phyloP scores from a whole-genome alignment of 2,797 vertebrate species.

The Ciconia nigra region DNA sequence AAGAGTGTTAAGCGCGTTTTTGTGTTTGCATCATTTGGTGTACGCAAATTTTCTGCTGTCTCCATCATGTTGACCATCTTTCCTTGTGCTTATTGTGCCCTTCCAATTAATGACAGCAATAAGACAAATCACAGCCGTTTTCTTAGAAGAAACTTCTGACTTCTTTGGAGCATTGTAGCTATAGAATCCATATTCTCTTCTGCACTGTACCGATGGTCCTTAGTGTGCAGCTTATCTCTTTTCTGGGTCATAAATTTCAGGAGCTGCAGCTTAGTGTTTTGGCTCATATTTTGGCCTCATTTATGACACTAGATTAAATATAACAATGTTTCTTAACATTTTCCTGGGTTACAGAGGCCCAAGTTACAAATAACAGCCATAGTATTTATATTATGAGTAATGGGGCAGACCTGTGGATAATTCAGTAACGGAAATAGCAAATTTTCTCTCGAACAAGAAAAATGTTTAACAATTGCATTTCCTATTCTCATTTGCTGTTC shows the following conservation, averaged over 20 bases:
- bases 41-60: not conserved
- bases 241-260: not conserved
- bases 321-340: not conserved
- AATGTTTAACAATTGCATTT: not conserved
- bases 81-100: not conserved
- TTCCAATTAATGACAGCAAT: not conserved
- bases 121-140: not conserved
- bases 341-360: not conserved
- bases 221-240: not conserved
- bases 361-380: not conserved
- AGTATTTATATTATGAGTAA: not conserved
- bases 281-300: not conserved
- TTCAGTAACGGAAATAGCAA: not conserved
- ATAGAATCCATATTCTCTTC: not conserved
- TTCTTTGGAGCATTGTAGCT: not conserved
- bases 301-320: not conserved
- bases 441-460: not conserved
- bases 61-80: not conserved
- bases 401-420: not conserved
- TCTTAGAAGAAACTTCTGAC: not conserved
- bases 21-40: not conserved
- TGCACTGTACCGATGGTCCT: not conserved
- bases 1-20: conserved; percentile 24
- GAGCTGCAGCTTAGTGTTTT: not conserved
- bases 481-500: not conserved